Base-by-base conservation (phyloP, 2,113 vertebrate genomes). In the Alethe castanea region DNA sequence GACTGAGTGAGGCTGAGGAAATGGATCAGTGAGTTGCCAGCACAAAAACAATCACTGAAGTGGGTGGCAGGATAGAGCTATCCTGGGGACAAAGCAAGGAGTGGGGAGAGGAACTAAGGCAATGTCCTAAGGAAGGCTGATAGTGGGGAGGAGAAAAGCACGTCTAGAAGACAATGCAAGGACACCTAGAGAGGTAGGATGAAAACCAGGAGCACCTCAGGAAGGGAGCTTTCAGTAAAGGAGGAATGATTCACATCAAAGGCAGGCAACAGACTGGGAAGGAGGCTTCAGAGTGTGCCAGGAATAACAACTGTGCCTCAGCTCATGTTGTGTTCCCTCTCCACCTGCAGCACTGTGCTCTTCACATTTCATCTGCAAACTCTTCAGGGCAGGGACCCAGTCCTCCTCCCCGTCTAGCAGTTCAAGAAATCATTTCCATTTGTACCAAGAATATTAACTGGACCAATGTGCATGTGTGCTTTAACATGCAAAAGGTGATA, bases 251-350 rank as follows among this genome's bases (percentile, higher is more conserved):
- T 78, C 79, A 90, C 76, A 93, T 92, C 79, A 94, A 94, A 97
- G 71, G 57, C 90, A 88, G 71, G 93, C 79, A 88, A 86, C 85
- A 92, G 71, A 40, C 92, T 90, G 88, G 79, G 90, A 96, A 92
- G 85, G 66, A 88, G 64, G 64, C 38, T 94, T 93, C 76, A 52
- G 89, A 66, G 67, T 88, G 72, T 96, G 88, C 85, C 90, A 88
- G 91, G 82, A 95, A 94, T 90, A 93, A 93, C 79, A 95, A 96
- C 93, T 64, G 86, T 59, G 69, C 76, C 83, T 92, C 69, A 31
- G 86, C 69, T 93, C 77, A 1, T 60, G 64, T 59, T 83, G 76
- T 88, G 80, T 19, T 92, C 82, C 50, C 40, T 88, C 59, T 72
- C 24, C 0, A 29, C 67, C 79, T 66, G 79, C 57, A 93, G 87